These are phyloP conservation scores for Anhinga anhinga DNA, from an alignment of 2,113 vertebrate species.

Conservation along the genomic window DNA sequence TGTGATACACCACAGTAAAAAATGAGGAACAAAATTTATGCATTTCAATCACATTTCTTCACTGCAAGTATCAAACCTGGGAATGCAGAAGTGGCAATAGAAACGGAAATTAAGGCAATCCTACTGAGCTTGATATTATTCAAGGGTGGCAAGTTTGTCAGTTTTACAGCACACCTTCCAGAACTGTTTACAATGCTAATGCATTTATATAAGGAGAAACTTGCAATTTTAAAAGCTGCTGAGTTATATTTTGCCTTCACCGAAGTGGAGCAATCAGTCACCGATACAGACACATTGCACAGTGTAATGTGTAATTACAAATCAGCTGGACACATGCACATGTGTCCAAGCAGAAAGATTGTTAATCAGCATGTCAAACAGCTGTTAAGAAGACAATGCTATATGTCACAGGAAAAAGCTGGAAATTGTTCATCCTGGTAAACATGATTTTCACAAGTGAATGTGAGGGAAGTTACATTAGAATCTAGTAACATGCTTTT, in stretches of 20 bases:
- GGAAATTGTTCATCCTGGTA: neutral
- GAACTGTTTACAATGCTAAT: neutral
- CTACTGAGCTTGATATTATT: neutral
- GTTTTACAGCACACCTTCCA: neutral
- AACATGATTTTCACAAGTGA: neutral
- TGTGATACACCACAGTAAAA: neutral
- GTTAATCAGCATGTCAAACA: neutral
- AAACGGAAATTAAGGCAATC: neutral
- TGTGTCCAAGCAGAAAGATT: neutral
- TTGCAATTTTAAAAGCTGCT: neutral
- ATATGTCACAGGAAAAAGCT: neutral
- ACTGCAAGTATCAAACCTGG: neutral
- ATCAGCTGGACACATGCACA: neutral
- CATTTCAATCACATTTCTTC: slow-evolving; percentile 6
- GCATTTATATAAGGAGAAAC: neutral
- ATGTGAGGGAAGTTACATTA: neutral
- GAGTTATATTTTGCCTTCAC: neutral
- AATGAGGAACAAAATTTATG: neutral
- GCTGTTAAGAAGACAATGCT: neutral
- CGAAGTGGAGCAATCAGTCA: neutral
- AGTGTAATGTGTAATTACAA: neutral
- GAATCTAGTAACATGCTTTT: neutral
- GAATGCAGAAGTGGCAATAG: neutral
- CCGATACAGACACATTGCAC: neutral
- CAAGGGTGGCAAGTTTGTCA: neutral